phyloP scores from a whole-genome alignment of 2,888 invertebrate species.

The Chaitophorus viminalis region DNA sequence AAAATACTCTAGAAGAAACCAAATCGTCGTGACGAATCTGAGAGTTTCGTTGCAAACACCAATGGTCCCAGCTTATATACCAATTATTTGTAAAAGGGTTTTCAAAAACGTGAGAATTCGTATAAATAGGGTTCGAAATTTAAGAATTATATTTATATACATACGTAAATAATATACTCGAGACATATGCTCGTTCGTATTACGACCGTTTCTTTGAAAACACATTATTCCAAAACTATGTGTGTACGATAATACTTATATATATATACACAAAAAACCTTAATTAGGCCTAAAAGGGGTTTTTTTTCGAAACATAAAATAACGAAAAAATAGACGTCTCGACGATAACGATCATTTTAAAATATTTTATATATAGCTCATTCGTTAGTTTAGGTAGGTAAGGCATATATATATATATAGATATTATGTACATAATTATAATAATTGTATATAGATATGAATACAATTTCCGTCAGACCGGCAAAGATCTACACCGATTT shows the following conservation, averaged over 20 bases:
- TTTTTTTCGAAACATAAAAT: background rate
- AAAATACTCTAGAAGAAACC: slow-evolving; percentile 15
- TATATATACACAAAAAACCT: background rate
- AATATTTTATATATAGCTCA: background rate
- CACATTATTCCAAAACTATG: slow-evolving; percentile 16
- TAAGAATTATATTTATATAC: background rate
- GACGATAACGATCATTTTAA: slow-evolving; percentile 3
- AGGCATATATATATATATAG: background rate
- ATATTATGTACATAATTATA: background rate
- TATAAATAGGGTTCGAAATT: slow-evolving; percentile 10
- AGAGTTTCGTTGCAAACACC: slow-evolving; percentile 11
- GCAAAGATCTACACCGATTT: background rate
- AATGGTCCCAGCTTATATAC: background rate
- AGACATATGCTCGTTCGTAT: slow-evolving; percentile 14
- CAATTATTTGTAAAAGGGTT: slow-evolving; percentile 31
- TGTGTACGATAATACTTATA: background rate
- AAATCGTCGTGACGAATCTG: slow-evolving; percentile 27
- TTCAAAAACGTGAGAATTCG: slow-evolving; percentile 1
- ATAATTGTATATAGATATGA: background rate
- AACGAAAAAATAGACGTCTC: slow-evolving; percentile 10
- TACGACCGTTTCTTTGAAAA: slow-evolving; percentile 16
- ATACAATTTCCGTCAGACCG: background rate
- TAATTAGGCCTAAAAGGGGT: slow-evolving; percentile 6
- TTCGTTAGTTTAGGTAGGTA: background rate
- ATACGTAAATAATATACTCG: background rate